These are phyloP conservation scores for Aplidium turbinatum DNA, from an alignment of 23 tunicate genomes.

Conservation along the genomic window DNA sequence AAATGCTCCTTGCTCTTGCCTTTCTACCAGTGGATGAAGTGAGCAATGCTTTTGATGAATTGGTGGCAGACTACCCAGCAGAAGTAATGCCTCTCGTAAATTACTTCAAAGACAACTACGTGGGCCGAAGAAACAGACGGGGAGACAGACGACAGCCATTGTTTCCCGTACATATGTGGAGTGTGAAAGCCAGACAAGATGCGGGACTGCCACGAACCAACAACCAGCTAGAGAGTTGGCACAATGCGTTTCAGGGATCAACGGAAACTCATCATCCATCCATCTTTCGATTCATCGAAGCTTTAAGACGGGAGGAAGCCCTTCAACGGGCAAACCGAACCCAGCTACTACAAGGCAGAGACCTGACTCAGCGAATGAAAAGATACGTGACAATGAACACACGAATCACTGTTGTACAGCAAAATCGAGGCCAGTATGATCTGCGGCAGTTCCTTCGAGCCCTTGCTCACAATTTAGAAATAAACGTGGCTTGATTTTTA, in stretches of 20 bases:
- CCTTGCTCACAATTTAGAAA: too few relatives aligned
- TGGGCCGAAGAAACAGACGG: not conserved
- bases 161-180: not conserved
- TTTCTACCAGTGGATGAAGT: too few relatives aligned
- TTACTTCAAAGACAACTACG: not conserved
- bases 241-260: constrained; percentile 13
- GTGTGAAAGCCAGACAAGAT: constrained; percentile 3
- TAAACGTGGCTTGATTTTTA: too few relatives aligned
- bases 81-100: not conserved
- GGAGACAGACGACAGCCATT: constrained; percentile 8
- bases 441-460: too few relatives aligned
- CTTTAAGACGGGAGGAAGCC: constrained; percentile 8
- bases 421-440: too few relatives aligned
- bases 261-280: constrained; percentile 3
- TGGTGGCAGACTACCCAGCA: constrained; percentile 6
- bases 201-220: constrained; percentile 3
- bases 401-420: constrained; percentile 11
- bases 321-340: constrained; percentile 8
- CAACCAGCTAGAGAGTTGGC: too few relatives aligned
- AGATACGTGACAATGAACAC: not conserved
- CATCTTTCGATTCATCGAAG: constrained; percentile 10
- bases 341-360: constrained; percentile 2
- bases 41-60: constrained; percentile 1
- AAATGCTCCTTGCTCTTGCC: too few relatives aligned
- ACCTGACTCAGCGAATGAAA: not conserved